phyloP scores from a whole-genome alignment of 2,113 vertebrate species.

The Tenebrosternarchus preto region DNA sequence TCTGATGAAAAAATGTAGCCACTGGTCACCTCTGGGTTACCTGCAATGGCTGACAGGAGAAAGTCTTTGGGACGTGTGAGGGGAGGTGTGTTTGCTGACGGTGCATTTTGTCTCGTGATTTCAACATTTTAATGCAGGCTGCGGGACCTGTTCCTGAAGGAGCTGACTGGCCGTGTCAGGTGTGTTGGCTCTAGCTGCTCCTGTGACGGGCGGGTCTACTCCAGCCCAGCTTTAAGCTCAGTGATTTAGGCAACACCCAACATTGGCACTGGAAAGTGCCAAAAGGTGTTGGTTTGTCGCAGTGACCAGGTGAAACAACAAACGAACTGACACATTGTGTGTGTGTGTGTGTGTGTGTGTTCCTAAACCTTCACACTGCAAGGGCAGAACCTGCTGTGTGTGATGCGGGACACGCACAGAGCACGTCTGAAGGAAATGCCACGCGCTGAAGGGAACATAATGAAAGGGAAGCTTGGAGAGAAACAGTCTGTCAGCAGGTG shows the following conservation, averaged over 20 bases:
- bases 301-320: too few species aligned
- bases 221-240: background rate
- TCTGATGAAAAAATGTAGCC: background rate
- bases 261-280: background rate
- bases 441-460: constrained; percentile 46
- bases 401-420: constrained; percentile 15
- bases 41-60: background rate
- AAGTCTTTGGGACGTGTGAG: background rate
- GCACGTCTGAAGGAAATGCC: constrained; percentile 43
- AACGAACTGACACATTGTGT: too few species aligned
- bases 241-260: background rate
- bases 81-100: background rate
- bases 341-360: too few species aligned
- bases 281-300: background rate
- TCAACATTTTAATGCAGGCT: background rate
- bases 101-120: background rate
- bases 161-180: background rate
- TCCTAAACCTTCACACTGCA: constrained; percentile 28
- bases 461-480: constrained; percentile 22
- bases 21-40: background rate
- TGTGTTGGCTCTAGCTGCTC: background rate
- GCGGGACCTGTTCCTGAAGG: constrained; percentile 13
- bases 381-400: constrained; percentile 25
- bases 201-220: too few species aligned
- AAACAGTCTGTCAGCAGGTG: constrained; percentile 26